Evolutionary conservation across 2,797 vertebrate species (phyloP).

Genomic region (Rhinogobio ventralis): DNA sequence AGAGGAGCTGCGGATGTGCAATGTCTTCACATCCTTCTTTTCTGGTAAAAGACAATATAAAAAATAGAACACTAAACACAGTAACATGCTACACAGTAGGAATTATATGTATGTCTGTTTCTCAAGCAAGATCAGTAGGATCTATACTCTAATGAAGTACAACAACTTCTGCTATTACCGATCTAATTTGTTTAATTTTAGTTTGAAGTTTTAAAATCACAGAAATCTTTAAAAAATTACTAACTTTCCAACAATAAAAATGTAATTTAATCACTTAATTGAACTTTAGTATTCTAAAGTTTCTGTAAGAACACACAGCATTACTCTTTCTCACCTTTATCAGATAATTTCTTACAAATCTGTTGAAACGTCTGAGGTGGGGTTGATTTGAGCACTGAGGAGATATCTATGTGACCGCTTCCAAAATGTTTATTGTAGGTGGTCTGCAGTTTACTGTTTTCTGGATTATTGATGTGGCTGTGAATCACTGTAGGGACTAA

Average conservation of each 20-base stretch:
- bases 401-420: constrained; percentile 63
- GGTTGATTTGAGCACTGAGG: constrained; percentile 69
- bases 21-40: constrained; percentile 61
- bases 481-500: constrained; percentile 77
- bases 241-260: neutral
- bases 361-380: constrained; percentile 70
- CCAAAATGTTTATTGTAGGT: constrained; percentile 77
- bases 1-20: constrained; percentile 43
- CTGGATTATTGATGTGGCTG: constrained; percentile 71
- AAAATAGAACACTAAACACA: neutral
- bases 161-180: neutral
- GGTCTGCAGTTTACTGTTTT: constrained; percentile 69
- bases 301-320: neutral
- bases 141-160: neutral
- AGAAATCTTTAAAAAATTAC: neutral
- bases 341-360: constrained; percentile 67
- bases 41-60: constrained; percentile 62
- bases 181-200: neutral
- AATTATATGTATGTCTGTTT: neutral
- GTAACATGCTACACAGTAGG: neutral
- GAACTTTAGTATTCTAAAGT: neutral
- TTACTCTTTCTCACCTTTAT: constrained; percentile 68
- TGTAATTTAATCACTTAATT: too few relatives aligned
- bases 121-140: neutral
- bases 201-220: neutral